phyloP scores from a whole-genome alignment of 2,113 vertebrate species.

The Copsychus sechellarum region DNA sequence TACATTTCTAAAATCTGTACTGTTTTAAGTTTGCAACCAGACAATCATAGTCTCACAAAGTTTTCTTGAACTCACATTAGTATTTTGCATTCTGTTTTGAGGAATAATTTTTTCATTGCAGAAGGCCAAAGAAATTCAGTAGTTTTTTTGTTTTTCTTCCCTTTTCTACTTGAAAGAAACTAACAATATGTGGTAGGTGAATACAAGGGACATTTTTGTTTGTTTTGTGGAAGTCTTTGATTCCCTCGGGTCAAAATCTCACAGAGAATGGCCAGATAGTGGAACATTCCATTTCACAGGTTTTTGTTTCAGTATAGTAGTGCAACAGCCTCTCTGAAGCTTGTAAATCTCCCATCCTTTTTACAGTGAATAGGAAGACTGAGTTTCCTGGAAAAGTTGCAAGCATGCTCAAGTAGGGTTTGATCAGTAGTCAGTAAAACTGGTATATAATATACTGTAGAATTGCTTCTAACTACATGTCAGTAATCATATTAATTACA shows the following conservation, averaged over 20 bases:
- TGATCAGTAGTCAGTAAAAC: background rate
- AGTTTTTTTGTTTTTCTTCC: background rate
- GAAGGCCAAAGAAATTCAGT: background rate
- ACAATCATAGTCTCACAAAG: background rate
- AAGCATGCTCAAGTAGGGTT: background rate
- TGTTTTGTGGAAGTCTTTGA: slow-evolving; percentile 19
- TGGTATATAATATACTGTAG: background rate
- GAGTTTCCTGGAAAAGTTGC: background rate
- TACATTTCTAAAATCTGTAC: background rate
- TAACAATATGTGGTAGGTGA: background rate
- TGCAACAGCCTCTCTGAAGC: background rate
- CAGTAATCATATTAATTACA: background rate
- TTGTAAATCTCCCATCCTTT: background rate
- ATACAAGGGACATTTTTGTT: background rate
- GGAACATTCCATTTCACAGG: background rate
- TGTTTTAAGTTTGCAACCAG: background rate
- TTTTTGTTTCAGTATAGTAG: background rate
- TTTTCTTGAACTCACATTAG: background rate
- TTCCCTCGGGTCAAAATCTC: background rate
- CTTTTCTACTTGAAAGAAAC: background rate
- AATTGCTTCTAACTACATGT: background rate
- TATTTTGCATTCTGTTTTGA: background rate
- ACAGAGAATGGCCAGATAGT: background rate
- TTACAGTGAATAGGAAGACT: background rate
- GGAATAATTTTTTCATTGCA: background rate